Base-by-base conservation (phyloP, 1,140 invertebrate genomes). In the Neuroterus valhalla region DNA sequence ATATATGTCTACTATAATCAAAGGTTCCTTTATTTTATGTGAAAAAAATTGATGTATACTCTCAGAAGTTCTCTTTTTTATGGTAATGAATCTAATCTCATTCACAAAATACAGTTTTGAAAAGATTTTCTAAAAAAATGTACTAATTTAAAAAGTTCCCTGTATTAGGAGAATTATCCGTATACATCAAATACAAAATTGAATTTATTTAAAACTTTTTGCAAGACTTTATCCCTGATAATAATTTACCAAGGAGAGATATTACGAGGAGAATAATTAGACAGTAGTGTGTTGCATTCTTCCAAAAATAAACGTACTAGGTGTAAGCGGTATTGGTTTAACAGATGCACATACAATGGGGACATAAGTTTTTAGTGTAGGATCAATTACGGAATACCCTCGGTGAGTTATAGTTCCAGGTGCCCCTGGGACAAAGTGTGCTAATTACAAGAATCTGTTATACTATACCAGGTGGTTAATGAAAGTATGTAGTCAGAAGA, bases 321-420 rank as follows among this genome's bases (percentile, higher is more conserved):
- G 55, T 62, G 55, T 23, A 62, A 62, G n/a, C 31, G 6, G 23
- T 31, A 26, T 26, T 12, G 31, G 55, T 14, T 38, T 62, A 31
- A 62, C 55, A 62, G 6, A 62, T 26, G 5, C 26, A 26, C 26
- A 23, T 12, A 62, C 55, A 62, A 62, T 62, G 55, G 26, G 55
- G n/a, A 26, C 55, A 62, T 62, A 31, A 62, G 55, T 62, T 62
- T 31, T n/a, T 23, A 62, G 26, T 31, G 55, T 62, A n/a, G 55
- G 15, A 62, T 62, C 31, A 62, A 62, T 62, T 62, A 62, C 6
- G 31, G 55, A 62, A 62, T 62, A 62, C 55, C 55, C n/a, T 31
- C 31, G 26, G 55, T 62, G 55, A 62, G 55, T 62, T 62, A 62
- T 62, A 26, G 55, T 38, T 62, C 12, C 12, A 55, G 52, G 11